Evolutionary conservation across 2,113 vertebrate genomes (phyloP), one percentile per base, ranked within the genome.

Genomic region (Cyrtonyx montezumae): DNA sequence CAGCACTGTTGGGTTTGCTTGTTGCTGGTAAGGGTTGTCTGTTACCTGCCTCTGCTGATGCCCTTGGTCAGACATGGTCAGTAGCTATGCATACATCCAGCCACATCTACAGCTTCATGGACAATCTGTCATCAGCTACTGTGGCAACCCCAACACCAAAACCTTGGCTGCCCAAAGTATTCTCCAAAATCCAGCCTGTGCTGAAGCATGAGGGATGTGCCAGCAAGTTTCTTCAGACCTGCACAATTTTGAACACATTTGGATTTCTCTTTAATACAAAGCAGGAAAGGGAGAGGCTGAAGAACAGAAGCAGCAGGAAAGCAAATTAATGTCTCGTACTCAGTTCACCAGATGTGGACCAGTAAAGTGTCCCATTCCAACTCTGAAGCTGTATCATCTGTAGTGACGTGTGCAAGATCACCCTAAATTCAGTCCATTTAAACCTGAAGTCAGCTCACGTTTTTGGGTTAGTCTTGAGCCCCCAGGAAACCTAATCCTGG

Each of bases 391-490:
- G 0, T 58, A 15, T 63, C 25, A 48, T 86, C 28, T 59, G 4
- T 43, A 55, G 42, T 32, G 62, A 28, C 21, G 19, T 0, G 0
- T 56, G 12, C 51, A 66, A 84, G 30, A 23, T 70, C 28, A 70
- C 11, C 10, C n/a, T 80, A 59, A 76, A 86, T 90, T 84, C 18
- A 63, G 63, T 43, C 28, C 19, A 7, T 80, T 94, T 86, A 70
- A 84, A 49, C 65, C 22, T 56, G 4, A 63, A 77, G 37, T 70
- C 61, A 74, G 76, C 68, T 92, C 32, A 20, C 68, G 45, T 66
- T 87, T 94, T 95, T 84, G 62, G 58, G 87, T 91, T 94, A 85
- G 85, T 76, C 79, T 76, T 17, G 7, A 91, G 49, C 75, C 37
- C 84, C 26, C 16, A 34, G 67, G 93, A 90, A 95, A 94, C 62